Conservation (phyloP, 2,797 vertebrate genomes). For the Argya squamiceps region DNA sequence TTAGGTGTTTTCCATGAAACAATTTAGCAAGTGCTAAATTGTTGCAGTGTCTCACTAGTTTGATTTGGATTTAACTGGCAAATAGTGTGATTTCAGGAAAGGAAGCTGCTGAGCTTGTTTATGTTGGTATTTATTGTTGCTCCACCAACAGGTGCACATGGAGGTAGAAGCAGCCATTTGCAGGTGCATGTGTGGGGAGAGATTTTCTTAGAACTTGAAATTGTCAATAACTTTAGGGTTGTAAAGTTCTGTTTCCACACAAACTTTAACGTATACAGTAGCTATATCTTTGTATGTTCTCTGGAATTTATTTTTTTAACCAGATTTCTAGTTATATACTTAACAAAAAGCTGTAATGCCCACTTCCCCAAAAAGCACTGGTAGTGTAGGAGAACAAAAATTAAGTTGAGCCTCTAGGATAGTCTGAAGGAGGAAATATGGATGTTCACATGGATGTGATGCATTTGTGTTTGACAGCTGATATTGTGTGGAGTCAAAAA, state of each 20-base stretch:
- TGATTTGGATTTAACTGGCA: not conserved
- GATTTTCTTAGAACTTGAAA: not conserved
- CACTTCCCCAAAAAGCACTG: not conserved
- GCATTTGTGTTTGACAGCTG: not conserved
- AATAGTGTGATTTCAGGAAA: not conserved
- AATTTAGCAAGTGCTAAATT: not conserved
- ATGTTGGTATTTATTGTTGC: not conserved
- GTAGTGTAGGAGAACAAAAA: not conserved
- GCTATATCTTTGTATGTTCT: not conserved
- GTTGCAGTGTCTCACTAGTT: not conserved
- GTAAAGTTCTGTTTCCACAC: not conserved
- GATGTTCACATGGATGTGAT: not conserved
- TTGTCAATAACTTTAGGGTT: not conserved
- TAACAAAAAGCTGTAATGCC: not conserved
- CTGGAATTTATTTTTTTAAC: not conserved
- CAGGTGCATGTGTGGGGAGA: too few relatives aligned
- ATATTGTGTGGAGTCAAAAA: not conserved
- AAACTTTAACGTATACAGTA: not conserved
- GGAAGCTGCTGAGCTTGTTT: not conserved
- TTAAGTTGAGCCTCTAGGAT: not conserved
- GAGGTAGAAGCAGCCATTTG: not conserved
- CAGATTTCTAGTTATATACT: not conserved
- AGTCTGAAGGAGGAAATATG: not conserved
- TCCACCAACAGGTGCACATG: not conserved
- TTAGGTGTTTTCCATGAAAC: fast-evolving